Evolutionary conservation across 2,797 vertebrate genomes (phyloP), one percentile per base, ranked within the genome.

Genomic region (Sternarchorhynchus goeldii): DNA sequence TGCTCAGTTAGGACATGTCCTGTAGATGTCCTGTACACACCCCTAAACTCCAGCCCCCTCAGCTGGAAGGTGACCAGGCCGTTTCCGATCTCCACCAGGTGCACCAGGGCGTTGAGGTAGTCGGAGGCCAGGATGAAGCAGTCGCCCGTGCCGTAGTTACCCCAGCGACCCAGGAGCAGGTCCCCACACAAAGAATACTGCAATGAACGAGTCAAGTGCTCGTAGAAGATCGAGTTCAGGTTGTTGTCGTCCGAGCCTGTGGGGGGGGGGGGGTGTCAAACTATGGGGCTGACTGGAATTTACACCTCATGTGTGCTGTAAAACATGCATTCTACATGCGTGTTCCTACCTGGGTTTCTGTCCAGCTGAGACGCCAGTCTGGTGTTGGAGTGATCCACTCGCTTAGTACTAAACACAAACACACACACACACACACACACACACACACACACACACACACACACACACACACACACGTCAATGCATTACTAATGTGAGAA

Each of bases 61-160:
- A 99, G 95, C 86, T 99, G 97, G 81, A 98, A 99, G 75, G 97
- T 99, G 83, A 98, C 95, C 57, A 99, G 92, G 45, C 97, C 97
- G 0, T 99, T 99, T 84, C 97, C 97, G 75, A 98, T 97, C 92
- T 99, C 97, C 77, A 99, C 94, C 65, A 99, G 95, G 87, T 99
- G 97, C 58, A 99, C 97, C 80, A 99, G 92, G 5, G 97, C 97
- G 65, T 99, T 99, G 88, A 99, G 95, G 93, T 99, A 99, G 93
- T 99, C 97, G 2, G 97, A 99, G 75, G 97, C 97, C 84, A 99
- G 94, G 88, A 99, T 99, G 92, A 99, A 99, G 87, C 97, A 99
- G 88, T 99, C 97, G 16, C 97, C 97, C 0, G 96, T 99, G 86
- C 92, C 94, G 76, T 95, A 98, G 91, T 96, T 98, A 29, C 97